A percentile compares a stretch with the other conserved stretches of the same genome.
phyloP scores from a whole-genome alignment of 2,113 vertebrate species.

The Gambusia holbrooki region DNA sequence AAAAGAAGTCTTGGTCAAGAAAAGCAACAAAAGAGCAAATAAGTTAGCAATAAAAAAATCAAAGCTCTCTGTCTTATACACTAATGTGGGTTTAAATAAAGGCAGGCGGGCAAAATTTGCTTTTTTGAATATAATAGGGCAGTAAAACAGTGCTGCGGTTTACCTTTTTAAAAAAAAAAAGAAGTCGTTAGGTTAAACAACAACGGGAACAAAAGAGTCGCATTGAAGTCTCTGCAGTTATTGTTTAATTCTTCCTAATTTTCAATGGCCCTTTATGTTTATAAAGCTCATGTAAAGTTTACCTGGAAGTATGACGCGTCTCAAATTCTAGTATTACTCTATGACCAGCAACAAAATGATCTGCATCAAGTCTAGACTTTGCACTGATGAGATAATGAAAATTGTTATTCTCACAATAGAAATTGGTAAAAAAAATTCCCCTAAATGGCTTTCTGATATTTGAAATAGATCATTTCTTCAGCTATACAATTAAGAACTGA shows the following conservation, averaged over 20 bases:
- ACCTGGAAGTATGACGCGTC: neutral
- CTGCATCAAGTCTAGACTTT: neutral
- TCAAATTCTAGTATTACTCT: neutral
- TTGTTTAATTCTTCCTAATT: neutral
- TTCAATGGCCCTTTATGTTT: neutral
- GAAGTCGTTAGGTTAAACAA: neutral
- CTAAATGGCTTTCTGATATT: neutral
- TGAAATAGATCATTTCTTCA: too few species aligned
- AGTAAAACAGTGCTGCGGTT: neutral
- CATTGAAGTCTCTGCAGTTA: neutral
- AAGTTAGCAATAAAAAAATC: neutral
- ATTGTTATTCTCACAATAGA: neutral
- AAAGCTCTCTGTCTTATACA: neutral
- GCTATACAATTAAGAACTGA: too few species aligned
- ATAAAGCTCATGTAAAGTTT: neutral
- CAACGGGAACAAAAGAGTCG: neutral
- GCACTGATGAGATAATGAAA: neutral
- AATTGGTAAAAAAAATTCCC: neutral
- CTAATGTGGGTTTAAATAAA: neutral
- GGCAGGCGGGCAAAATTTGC: neutral
- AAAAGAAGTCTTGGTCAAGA: neutral
- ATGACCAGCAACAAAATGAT: neutral
- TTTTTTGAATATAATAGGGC: neutral
- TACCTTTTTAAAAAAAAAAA: neutral
- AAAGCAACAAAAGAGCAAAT: neutral